A percentile compares a stretch with the other conserved stretches of the same genome.
Conservation (phyloP, 2,888 invertebrate species). For the Agelastica alni region DNA sequence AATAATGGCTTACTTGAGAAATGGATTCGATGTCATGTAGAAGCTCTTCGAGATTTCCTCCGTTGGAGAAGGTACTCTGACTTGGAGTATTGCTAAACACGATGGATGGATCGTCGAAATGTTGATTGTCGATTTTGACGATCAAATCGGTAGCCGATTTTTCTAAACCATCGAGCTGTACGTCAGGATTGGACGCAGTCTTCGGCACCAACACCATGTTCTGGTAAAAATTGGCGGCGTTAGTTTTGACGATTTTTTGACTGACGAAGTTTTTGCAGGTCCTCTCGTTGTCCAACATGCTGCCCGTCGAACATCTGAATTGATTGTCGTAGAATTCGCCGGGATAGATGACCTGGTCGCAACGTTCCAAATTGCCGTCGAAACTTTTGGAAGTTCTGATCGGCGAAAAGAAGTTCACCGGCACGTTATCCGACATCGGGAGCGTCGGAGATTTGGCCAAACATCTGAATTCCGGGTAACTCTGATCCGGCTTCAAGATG, state of each 20-base stretch:
- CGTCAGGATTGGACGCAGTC: conserved; percentile 25
- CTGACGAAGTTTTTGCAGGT: conserved; percentile 29
- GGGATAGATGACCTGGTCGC: conserved; percentile 31
- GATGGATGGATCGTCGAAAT: conserved; percentile 41
- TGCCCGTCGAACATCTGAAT: conserved; percentile 19
- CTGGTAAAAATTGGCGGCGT: conserved; percentile 43
- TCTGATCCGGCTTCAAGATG: conserved; percentile 54
- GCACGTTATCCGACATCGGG: conserved; percentile 33
- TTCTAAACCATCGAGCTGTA: conserved; percentile 38
- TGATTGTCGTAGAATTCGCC: conserved; percentile 28
- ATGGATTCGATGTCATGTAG: conserved; percentile 70
- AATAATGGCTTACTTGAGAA: conserved; percentile 56
- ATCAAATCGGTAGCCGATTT: conserved; percentile 52
- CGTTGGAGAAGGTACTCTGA: conserved; percentile 52
- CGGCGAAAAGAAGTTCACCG: conserved; percentile 43
- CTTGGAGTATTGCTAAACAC: conserved; percentile 43
- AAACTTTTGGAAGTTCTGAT: conserved; percentile 49
- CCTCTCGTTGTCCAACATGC: conserved; percentile 6
- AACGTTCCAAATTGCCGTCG: conserved; percentile 40
- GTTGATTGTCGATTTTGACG: conserved; percentile 53
- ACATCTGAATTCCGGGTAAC: conserved; percentile 49
- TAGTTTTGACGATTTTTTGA: conserved; percentile 41
- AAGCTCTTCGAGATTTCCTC: conserved; percentile 70
- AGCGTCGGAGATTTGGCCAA: conserved; percentile 43
- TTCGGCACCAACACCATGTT: conserved; percentile 42